phyloP scores from a whole-genome alignment of 2,797 vertebrate genomes.

The Sarcophilus harrisii region DNA sequence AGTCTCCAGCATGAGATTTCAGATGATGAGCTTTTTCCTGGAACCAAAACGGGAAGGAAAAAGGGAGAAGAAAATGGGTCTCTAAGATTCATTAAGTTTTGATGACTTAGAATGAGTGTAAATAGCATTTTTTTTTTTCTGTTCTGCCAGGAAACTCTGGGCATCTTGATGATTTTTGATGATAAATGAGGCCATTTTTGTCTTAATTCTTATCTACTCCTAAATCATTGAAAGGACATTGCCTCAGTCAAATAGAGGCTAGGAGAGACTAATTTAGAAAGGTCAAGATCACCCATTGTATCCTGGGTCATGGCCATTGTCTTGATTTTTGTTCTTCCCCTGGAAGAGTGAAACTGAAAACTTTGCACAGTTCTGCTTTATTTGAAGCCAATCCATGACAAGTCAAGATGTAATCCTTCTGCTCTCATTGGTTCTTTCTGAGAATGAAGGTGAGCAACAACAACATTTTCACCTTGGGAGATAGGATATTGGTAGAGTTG shows the following conservation, averaged over 20 bases:
- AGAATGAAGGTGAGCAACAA: background rate
- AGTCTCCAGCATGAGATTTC: background rate
- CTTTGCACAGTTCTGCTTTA: background rate
- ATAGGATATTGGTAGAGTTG: background rate
- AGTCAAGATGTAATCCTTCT: background rate
- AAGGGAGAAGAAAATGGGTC: background rate
- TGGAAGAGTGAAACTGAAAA: background rate
- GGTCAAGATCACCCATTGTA: background rate
- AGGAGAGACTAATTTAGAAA: background rate
- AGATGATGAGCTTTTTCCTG: background rate
- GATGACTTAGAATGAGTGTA: background rate
- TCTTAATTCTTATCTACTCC: background rate
- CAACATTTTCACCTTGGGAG: background rate
- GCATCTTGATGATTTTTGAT: background rate
- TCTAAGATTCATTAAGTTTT: background rate
- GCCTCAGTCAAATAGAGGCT: background rate
- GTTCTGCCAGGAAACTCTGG: background rate
- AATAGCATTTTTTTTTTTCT: background rate
- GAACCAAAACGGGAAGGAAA: background rate
- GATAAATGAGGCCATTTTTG: background rate
- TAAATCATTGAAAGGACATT: background rate
- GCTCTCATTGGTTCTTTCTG: background rate
- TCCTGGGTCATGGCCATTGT: background rate
- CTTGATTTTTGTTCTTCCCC: background rate
- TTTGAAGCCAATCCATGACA: background rate